Evolutionary conservation across 2,113 vertebrate species (phyloP).

Genomic region (Nothoprocta perdicaria): DNA sequence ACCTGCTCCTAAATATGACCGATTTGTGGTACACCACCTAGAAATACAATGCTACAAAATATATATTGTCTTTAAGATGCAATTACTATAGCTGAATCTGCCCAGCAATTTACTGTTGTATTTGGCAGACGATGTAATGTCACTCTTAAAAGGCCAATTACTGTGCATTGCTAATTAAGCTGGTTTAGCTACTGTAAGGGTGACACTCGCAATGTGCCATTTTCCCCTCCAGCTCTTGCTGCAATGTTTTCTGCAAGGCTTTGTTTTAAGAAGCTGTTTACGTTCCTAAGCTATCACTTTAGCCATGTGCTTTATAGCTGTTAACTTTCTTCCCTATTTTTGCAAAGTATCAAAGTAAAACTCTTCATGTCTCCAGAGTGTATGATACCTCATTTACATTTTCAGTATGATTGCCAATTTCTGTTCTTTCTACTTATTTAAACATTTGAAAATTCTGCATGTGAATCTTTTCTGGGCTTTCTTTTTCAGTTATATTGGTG

Average conservation of each 20-base stretch:
- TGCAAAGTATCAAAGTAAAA: not conserved
- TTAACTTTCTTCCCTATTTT: not conserved
- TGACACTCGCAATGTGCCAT: not conserved
- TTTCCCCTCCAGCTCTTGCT: not conserved
- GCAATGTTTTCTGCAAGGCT: not conserved
- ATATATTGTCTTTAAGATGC: not conserved
- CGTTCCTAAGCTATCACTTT: not conserved
- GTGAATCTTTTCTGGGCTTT: not conserved
- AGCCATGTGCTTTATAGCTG: not conserved
- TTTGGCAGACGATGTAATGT: not conserved
- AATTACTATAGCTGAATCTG: slow-evolving; percentile 6
- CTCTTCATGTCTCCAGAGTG: not conserved
- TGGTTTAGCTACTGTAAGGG: not conserved
- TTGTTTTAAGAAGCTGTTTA: not conserved
- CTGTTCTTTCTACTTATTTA: not conserved
- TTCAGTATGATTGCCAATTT: not conserved
- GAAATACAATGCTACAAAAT: not conserved
- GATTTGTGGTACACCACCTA: not conserved
- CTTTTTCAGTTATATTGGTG: not conserved
- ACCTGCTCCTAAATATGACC: not conserved
- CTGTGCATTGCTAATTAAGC: slow-evolving; percentile 1
- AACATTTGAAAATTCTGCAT: not conserved
- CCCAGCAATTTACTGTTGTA: not conserved
- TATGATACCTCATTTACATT: not conserved
- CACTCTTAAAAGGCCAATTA: slow-evolving; percentile 31